Base-by-base conservation (phyloP, 2,888 invertebrate genomes). In the Argyresthia albistria region DNA sequence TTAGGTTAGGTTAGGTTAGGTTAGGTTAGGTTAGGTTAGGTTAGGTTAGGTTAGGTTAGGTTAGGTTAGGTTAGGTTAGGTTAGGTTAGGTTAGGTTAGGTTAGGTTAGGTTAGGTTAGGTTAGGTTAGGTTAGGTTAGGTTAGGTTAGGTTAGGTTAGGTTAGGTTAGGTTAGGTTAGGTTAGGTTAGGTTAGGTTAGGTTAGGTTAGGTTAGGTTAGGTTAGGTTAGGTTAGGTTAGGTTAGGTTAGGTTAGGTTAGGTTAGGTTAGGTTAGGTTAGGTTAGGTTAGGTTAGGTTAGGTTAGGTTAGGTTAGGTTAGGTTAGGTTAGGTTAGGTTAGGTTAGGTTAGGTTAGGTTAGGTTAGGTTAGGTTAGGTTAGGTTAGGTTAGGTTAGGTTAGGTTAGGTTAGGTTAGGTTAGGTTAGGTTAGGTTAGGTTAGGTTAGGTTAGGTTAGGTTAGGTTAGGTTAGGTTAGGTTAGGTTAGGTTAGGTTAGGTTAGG, bases 401-500 rank as follows among this genome's bases (percentile, higher is more conserved):
- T 57, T 57, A 58, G 58, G 58, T 58, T 58, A 55, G 56, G 56
- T 55, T 57, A 56, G 55, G 54, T 54, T 55, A 55, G 48, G 51
- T 51, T 43, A 43, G 53, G 53, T 55, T 54, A 55, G 55, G 54
- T 58, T 55, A 55, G 55, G 54, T 58, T 56, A 55, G 58, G 56
- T 58, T 56, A 55, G 56, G 55, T 56, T 55, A 54, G 58, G 56
- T 55, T 57, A 56, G 56, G 56, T 56, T 56, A 56, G 57, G 58
- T 56, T 56, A 56, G 55, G 58, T 55, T 56, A 56, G 56, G 56
- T 57, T 58, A 58, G 58, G 58, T 58, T 57, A 55, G 58, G 58
- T 58, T 58, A 57, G 58, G 58, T 58, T 58, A 57, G 58, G 57
- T 56, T 58, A 55, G 57, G 57, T 58, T 58, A 55, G 56, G 57